phyloP scores from a whole-genome alignment of 2,113 vertebrate genomes.

The Leptosomus discolor region DNA sequence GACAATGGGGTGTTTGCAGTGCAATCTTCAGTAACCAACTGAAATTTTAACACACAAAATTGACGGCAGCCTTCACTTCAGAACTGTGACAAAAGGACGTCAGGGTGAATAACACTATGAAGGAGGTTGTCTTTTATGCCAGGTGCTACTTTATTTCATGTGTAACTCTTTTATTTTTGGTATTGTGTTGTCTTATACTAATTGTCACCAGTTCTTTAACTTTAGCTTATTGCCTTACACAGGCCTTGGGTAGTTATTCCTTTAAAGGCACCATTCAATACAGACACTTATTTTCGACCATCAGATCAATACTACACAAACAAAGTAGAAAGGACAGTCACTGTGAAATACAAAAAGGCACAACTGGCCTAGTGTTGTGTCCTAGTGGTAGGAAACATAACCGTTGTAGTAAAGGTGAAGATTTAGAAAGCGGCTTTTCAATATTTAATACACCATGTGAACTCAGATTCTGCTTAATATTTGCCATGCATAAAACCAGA shows the following conservation, averaged over 20 bases:
- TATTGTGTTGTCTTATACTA: not conserved
- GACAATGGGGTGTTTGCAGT: not conserved
- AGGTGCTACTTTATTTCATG: not conserved
- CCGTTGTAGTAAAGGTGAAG: not conserved
- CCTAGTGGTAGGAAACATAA: not conserved
- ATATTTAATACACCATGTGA: not conserved
- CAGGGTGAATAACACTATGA: not conserved
- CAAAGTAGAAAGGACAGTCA: not conserved
- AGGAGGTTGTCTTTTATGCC: not conserved
- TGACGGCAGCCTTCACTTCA: not conserved
- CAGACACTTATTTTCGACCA: not conserved
- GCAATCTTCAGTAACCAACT: not conserved
- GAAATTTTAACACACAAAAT: not conserved
- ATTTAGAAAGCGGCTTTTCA: not conserved
- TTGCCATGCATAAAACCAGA: not conserved
- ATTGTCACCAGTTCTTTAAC: not conserved
- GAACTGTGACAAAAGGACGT: not conserved
- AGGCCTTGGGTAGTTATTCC: not conserved
- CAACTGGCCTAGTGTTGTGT: not conserved
- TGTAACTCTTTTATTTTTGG: not conserved
- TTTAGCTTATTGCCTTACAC: not conserved
- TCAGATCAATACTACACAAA: not conserved
- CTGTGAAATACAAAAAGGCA: not conserved
- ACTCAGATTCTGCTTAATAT: not conserved
- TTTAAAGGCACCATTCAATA: not conserved